These are phyloP conservation scores for Oreochromis spilurus DNA, from an alignment of 2,113 vertebrate genomes.

Conservation along the genomic window DNA sequence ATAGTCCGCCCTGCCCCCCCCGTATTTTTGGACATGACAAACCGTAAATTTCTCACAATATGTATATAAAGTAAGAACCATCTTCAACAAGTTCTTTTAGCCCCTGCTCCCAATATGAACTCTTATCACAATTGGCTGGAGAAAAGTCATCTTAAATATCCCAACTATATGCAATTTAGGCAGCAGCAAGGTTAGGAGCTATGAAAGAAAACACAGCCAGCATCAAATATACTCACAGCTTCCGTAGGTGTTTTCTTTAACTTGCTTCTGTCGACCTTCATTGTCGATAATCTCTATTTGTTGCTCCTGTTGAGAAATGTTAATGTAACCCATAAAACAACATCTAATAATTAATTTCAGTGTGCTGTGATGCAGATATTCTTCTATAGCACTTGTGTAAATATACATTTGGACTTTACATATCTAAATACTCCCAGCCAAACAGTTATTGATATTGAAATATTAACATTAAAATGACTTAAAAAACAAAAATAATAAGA, in stretches of 20 bases:
- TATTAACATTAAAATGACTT: not conserved
- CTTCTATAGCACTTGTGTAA: not conserved
- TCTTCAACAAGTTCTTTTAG: not conserved
- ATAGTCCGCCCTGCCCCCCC: not conserved
- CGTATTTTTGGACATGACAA: not conserved
- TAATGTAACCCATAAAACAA: not conserved
- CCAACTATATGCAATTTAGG: not conserved
- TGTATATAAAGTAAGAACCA: not conserved
- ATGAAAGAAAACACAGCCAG: not conserved
- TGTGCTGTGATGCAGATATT: not conserved
- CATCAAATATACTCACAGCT: slow-evolving; percentile 79
- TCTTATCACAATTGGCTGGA: not conserved
- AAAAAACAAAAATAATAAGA: not conserved
- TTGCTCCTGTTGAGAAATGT: slow-evolving; percentile 63
- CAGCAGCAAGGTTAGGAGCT: not conserved
- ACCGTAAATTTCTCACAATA: not conserved
- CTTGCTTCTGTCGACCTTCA: slow-evolving; percentile 96
- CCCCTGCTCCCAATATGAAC: not conserved
- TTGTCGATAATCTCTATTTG: slow-evolving; percentile 78
- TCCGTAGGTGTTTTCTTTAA: slow-evolving; percentile 95
- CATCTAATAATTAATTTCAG: not conserved
- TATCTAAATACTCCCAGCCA: not conserved
- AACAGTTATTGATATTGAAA: not conserved
- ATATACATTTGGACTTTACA: not conserved
- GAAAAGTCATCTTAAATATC: not conserved